Conservation (phyloP, 2,888 invertebrate genomes). For the Onchidella celtica region DNA sequence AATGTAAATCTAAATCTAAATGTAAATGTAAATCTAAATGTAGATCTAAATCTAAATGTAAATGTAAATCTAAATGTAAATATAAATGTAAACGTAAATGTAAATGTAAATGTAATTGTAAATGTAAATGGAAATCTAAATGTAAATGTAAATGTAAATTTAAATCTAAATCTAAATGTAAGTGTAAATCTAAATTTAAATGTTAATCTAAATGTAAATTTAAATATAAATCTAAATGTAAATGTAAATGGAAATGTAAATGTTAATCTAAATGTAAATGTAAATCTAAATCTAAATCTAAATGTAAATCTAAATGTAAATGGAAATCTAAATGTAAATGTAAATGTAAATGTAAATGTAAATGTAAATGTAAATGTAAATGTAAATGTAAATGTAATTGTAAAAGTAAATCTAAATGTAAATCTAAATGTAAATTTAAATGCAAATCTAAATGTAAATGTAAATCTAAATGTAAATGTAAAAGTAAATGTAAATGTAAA, state of each 20-base stretch:
- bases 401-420: not conserved
- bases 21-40: too few relatives aligned
- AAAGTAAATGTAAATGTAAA: not conserved
- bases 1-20: too few relatives aligned
- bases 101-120: too few relatives aligned
- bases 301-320: not conserved
- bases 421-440: not conserved
- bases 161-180: not conserved
- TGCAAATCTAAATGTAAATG: not conserved
- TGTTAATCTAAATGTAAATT: not conserved
- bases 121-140: not conserved
- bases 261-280: not conserved
- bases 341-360: not conserved
- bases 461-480: not conserved
- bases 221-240: not conserved
- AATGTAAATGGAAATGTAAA: not conserved
- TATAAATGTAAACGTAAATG: too few relatives aligned
- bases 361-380: not conserved
- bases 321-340: not conserved
- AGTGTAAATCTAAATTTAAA: not conserved
- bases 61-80: too few relatives aligned
- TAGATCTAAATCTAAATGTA: too few relatives aligned
- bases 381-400: not conserved
- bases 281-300: not conserved
- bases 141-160: not conserved